Base-by-base conservation (phyloP, 2,797 vertebrate species). In the Sebastes wilsoni region DNA sequence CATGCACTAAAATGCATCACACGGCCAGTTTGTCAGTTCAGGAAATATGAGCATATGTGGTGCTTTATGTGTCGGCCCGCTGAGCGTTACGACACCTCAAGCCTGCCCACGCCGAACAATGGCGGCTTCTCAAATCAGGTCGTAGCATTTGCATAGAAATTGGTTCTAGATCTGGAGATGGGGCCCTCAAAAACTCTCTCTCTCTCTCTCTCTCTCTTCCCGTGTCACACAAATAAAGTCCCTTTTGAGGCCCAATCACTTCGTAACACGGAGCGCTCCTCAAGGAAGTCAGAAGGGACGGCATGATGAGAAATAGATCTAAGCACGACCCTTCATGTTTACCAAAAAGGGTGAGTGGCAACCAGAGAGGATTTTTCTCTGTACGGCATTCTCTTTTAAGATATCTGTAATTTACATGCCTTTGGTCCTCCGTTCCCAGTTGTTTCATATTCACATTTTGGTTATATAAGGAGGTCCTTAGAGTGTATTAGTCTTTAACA, bases 61-160 rank as follows among this genome's bases (percentile, higher is more conserved):
- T 14, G 75, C 55, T 80, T 75, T 68, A 30, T 61, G 77, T n/a
- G 38, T 46, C 14, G 28, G 52, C 42, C 46, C 0, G 61, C 70
- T 1, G 46, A 60, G 68, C 11, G 46, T 73, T 74, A 67, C 49
- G 13, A 76, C 86, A 86, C 75, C 80, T 82, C 75, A 68, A 88
- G 81, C 68, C 79, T 75, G 64, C 66, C 77, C 72, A 56, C 60
- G 8, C 72, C 32, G 25, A 87, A 87, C 94, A 89, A 81, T 30
- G 66, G 81, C 4, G 2, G 70, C 80, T 83, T 68, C 77, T 72
- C 82, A 87, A 89, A 92, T 89, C 86, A 77, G 80, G 83, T 87
- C 25, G 20, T 61, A 75, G 78, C 79, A 94, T 95, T 95, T 94
- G 91, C 93, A 94, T 94, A 93, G 93, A 94, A 93, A 94, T 93